Evolutionary conservation across 1,140 invertebrate species (phyloP).

Genomic region (Periplaneta americana): DNA sequence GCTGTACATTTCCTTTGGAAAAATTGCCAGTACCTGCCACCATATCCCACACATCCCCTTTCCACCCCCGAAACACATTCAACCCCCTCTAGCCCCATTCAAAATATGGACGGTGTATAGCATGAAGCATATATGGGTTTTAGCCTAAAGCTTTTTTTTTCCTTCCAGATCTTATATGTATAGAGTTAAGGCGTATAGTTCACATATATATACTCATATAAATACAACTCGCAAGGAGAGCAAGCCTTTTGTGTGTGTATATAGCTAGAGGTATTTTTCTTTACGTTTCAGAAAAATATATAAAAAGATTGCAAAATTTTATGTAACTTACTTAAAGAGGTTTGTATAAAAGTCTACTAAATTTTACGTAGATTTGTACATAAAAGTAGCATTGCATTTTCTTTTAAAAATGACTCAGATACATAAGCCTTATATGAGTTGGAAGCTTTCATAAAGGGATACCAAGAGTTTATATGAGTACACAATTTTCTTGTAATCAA

Average conservation of each 20-base stretch:
- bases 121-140: neutral
- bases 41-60: neutral
- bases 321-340: neutral
- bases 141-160: neutral
- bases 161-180: neutral
- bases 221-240: neutral
- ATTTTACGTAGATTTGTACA: neutral
- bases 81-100: neutral
- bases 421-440: too few relatives aligned
- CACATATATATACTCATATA: neutral
- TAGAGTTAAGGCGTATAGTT: neutral
- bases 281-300: neutral
- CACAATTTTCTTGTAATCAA: too few relatives aligned
- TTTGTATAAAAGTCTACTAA: neutral
- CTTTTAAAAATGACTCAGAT: too few relatives aligned
- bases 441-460: too few relatives aligned
- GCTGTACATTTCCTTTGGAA: neutral
- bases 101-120: neutral
- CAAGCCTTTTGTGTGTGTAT: neutral
- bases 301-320: neutral
- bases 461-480: too few relatives aligned
- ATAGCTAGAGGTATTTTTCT: neutral
- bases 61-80: neutral
- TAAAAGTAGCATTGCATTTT: neutral
- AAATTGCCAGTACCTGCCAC: neutral